These are phyloP conservation scores for Lepidocyrtoides sp. DNA, from an alignment of 2,888 invertebrate species.

Conservation along the genomic window DNA sequence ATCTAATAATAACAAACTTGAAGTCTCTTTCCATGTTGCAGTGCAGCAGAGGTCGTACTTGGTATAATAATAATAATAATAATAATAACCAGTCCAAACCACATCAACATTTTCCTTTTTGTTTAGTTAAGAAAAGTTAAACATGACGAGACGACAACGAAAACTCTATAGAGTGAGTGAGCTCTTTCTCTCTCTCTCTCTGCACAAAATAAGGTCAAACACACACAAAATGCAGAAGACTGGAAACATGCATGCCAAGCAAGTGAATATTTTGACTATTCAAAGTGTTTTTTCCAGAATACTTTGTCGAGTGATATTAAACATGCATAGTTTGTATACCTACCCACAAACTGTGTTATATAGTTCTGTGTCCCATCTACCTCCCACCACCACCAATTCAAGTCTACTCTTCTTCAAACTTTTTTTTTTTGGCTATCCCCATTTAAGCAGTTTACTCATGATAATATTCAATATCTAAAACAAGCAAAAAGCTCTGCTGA, in stretches of 20 bases:
- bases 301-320: constrained; percentile 10
- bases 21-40: not conserved
- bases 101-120: constrained; percentile 30
- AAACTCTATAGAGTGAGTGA: not conserved
- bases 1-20: constrained; percentile 16
- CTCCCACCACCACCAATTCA: not conserved
- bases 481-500: constrained; percentile 26
- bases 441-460: constrained; percentile 44
- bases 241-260: not conserved
- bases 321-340: not conserved
- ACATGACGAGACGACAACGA: not conserved
- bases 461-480: constrained; percentile 49
- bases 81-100: not conserved
- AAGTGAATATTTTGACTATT: constrained; percentile 10
- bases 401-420: not conserved
- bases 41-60: too few species aligned
- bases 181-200: not conserved
- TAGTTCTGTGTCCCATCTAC: not conserved
- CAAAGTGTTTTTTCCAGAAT: constrained; percentile 32
- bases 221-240: not conserved
- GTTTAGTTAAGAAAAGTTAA: constrained; percentile 27
- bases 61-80: not conserved
- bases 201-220: constrained; percentile 38
- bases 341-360: too few species aligned
- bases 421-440: not conserved